These are phyloP conservation scores for Baronia brevicornis DNA, from an alignment of 2,888 invertebrate species.

Conservation along the genomic window DNA sequence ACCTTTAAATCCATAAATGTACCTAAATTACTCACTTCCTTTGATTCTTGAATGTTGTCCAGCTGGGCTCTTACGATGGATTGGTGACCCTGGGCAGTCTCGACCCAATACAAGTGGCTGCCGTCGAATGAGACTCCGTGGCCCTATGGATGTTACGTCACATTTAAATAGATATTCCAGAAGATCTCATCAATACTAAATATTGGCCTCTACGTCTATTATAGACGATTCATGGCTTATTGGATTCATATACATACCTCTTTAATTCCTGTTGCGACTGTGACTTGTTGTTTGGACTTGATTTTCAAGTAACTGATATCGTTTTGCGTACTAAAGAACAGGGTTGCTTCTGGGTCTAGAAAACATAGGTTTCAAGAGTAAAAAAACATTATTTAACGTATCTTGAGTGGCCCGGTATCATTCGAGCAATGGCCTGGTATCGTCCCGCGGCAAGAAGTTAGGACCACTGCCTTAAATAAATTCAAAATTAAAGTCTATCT, in stretches of 20 bases:
- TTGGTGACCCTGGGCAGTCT: constrained; percentile 81
- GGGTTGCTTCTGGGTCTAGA: constrained; percentile 77
- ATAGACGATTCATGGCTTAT: no score
- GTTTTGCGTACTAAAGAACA: constrained; percentile 80
- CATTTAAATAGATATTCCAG: not conserved
- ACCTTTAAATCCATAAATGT: no score
- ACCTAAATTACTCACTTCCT: constrained; percentile 73
- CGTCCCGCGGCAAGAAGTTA: no score
- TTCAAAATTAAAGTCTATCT: no score
- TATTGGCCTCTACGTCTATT: no score
- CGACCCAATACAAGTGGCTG: constrained; percentile 85
- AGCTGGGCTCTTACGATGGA: constrained; percentile 79
- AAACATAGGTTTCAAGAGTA: no score
- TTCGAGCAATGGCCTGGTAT: no score
- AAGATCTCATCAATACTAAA: no score
- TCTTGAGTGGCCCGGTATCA: no score
- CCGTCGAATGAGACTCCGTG: constrained; percentile 84
- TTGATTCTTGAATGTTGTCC: constrained; percentile 72
- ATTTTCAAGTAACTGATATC: constrained; percentile 80
- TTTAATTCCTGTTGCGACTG: constrained; percentile 43
- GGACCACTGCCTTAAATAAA: no score
- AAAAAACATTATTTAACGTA: constrained; percentile 1
- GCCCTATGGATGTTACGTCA: constrained; percentile 19
- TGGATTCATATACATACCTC: no score
- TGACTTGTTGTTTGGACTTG: constrained; percentile 60